Evolutionary conservation across 2,888 invertebrate genomes (phyloP).

Genomic region (Metopia argyrocephala): DNA sequence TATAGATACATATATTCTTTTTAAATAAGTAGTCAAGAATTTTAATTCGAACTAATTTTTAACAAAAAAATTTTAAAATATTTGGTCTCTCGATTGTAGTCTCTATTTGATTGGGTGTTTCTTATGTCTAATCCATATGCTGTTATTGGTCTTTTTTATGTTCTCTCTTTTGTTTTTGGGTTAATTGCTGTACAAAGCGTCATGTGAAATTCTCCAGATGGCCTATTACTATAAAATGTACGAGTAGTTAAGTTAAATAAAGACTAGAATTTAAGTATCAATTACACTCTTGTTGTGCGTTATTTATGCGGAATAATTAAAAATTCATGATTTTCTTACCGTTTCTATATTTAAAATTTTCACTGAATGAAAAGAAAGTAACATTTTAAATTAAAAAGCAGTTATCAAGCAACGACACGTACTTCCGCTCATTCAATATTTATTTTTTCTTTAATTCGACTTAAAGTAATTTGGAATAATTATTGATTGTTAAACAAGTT

Average conservation of each 20-base stretch:
- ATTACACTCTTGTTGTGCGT: slow-evolving; percentile 21
- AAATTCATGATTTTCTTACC: background rate
- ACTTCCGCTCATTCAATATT: background rate
- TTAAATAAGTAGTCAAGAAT: no score
- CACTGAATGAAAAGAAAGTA: no score
- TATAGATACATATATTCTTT: no score
- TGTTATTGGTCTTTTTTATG: background rate
- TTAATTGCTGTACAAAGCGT: slow-evolving; percentile 59
- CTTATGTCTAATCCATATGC: background rate
- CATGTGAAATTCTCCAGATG: slow-evolving; percentile 74
- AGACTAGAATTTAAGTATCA: background rate
- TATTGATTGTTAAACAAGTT: slow-evolving; percentile 19
- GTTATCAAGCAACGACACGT: background rate
- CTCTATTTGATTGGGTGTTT: background rate
- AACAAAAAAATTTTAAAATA: no score
- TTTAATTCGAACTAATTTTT: no score
- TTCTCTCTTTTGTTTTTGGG: slow-evolving; percentile 24
- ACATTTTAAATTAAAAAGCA: no score
- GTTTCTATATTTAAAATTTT: no score
- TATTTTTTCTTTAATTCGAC: background rate
- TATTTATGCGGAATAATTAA: background rate
- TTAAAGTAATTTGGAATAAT: background rate
- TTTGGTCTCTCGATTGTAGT: no score
- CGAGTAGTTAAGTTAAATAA: background rate
- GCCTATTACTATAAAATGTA: slow-evolving; percentile 18